phyloP scores from a whole-genome alignment of 2,888 invertebrate genomes.

The Helleia helle region DNA sequence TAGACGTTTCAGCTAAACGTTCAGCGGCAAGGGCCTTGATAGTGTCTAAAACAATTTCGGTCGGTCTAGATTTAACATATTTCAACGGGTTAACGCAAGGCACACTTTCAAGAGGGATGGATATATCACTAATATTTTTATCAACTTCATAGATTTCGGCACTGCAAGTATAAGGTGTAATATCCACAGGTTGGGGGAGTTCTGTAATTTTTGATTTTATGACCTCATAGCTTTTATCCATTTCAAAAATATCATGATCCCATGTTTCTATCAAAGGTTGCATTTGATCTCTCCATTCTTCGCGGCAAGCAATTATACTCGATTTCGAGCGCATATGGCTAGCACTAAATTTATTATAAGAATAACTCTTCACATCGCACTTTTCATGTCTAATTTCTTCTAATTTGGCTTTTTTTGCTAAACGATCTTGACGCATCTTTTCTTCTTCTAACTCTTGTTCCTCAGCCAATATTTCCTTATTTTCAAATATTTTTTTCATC shows the following conservation, averaged over 20 bases:
- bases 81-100: conserved; percentile 77
- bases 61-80: conserved; percentile 67
- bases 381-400: conserved; percentile 60
- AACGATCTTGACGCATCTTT: conserved; percentile 50
- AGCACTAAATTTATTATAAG: conserved; percentile 58
- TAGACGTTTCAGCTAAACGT: conserved; percentile 73
- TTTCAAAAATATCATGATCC: conserved; percentile 78
- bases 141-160: conserved; percentile 67
- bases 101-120: conserved; percentile 73
- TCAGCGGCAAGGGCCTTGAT: conserved; percentile 71
- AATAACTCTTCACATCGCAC: conserved; percentile 60
- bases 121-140: conserved; percentile 64
- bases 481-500: conserved; percentile 83
- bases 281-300: conserved; percentile 76
- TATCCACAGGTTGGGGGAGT: conserved; percentile 63
- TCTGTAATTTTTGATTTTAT: conserved; percentile 54
- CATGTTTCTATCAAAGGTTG: conserved; percentile 77
- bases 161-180: conserved; percentile 63
- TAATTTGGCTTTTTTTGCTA: conserved; percentile 56
- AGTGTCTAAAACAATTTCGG: conserved; percentile 52
- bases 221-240: conserved; percentile 63
- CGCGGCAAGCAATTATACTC: conserved; percentile 61
- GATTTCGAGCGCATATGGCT: conserved; percentile 68
- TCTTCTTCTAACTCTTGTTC: conserved; percentile 73
- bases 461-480: conserved; percentile 81